Evolutionary conservation across 2,797 vertebrate species (phyloP).

Genomic region (Eurystomus glaucurus): DNA sequence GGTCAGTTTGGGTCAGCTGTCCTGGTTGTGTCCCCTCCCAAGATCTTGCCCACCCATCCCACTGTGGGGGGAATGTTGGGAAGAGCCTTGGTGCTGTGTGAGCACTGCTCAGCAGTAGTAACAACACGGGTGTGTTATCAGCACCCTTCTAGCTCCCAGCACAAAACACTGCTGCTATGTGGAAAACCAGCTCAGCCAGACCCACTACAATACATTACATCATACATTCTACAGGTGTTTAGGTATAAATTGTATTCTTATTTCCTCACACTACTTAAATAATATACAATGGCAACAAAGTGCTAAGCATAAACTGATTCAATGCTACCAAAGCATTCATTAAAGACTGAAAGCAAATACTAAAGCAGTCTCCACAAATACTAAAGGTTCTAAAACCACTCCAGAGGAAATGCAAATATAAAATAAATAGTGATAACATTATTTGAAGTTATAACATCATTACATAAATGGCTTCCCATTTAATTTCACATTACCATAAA

Average conservation of each 20-base stretch:
- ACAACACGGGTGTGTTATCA: too few relatives aligned
- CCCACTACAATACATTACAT: neutral
- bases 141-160: too few relatives aligned
- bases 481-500: slow-evolving; percentile 11
- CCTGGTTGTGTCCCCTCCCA: too few relatives aligned
- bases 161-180: too few relatives aligned
- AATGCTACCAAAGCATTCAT: neutral
- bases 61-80: too few relatives aligned
- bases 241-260: neutral
- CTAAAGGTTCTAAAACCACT: neutral
- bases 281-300: neutral
- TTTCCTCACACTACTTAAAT: neutral
- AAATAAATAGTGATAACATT: slow-evolving; percentile 8
- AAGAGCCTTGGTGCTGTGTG: too few relatives aligned
- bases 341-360: slow-evolving; percentile 3
- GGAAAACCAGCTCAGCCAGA: too few relatives aligned
- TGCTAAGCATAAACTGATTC: neutral
- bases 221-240: neutral
- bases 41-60: too few relatives aligned
- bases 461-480: slow-evolving; percentile 7
- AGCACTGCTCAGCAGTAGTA: too few relatives aligned
- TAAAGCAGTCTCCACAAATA: neutral
- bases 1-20: too few relatives aligned
- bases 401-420: neutral
- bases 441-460: neutral